Conservation (phyloP, 2,113 vertebrate species). For the Tylochromis polylepis region DNA sequence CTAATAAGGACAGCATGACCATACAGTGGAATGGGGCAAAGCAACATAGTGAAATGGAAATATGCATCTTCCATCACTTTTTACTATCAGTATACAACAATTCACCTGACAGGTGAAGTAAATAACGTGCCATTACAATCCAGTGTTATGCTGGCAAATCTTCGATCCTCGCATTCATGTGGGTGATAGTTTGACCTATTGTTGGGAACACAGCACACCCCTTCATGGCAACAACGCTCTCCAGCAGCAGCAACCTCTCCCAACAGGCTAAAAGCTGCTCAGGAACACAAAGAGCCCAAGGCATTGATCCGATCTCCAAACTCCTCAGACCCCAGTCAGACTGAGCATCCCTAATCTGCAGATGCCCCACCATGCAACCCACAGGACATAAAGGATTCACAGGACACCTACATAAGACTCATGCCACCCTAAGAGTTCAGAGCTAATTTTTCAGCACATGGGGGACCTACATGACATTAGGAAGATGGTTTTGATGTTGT, state of each 20-base stretch:
- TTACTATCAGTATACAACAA: not conserved
- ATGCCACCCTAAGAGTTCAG: not conserved
- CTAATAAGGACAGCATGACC: not conserved
- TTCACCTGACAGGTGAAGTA: not conserved
- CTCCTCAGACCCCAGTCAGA: not conserved
- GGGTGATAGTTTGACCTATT: not conserved
- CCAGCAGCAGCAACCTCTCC: not conserved
- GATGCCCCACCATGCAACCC: not conserved
- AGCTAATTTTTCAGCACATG: not conserved
- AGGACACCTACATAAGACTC: not conserved
- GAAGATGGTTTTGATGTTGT: not conserved
- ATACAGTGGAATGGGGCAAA: not conserved
- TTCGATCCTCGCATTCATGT: not conserved
- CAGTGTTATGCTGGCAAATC: not conserved
- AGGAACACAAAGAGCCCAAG: not conserved
- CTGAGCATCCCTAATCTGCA: not conserved
- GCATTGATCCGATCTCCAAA: not conserved
- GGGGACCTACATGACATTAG: not conserved
- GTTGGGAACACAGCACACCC: not conserved
- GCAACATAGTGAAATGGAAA: not conserved
- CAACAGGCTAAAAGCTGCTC: not conserved
- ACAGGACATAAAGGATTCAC: not conserved
- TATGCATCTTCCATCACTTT: not conserved
- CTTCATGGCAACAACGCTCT: not conserved
- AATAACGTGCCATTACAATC: not conserved